Percentiles rank a stretch among this genome's conserved stretches.
These are phyloP conservation scores for Hycleus phaleratus DNA, from an alignment of 1,140 invertebrate genomes.

Conservation along the genomic window DNA sequence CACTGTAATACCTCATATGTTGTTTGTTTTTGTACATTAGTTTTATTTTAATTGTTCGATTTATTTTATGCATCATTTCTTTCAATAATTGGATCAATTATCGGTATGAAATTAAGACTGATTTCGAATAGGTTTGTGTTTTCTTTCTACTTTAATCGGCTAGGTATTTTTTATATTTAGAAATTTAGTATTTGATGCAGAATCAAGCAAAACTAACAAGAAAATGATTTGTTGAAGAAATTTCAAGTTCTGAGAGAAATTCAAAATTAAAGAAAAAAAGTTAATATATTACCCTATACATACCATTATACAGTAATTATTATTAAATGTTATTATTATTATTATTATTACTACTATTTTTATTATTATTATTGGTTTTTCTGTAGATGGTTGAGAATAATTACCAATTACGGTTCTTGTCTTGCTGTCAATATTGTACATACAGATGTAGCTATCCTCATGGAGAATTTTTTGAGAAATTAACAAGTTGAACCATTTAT, in stretches of 20 bases:
- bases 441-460: conserved; percentile 31
- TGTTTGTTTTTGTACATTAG: conserved; percentile 5
- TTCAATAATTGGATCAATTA: conserved; percentile 6
- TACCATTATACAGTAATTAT: conserved; percentile 16
- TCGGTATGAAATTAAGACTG: conserved; percentile 22
- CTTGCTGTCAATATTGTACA: conserved; percentile 33
- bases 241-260: no score
- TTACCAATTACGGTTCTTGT: conserved; percentile 11
- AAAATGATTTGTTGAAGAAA: neutral
- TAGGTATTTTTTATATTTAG: conserved; percentile 15
- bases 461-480: conserved; percentile 12
- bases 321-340: conserved; percentile 6
- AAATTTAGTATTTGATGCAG: neutral
- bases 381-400: conserved; percentile 14
- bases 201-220: neutral
- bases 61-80: neutral
- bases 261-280: no score
- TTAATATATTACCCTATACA: conserved; percentile 1
- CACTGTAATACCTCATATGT: conserved; percentile 7
- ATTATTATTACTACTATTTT: conserved; percentile 4
- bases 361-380: neutral
- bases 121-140: conserved; percentile 18
- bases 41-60: neutral
- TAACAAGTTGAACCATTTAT: neutral
- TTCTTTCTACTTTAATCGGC: conserved; percentile 10